phyloP scores from a whole-genome alignment of 1,140 invertebrate genomes.

The Drosophila repleta region DNA sequence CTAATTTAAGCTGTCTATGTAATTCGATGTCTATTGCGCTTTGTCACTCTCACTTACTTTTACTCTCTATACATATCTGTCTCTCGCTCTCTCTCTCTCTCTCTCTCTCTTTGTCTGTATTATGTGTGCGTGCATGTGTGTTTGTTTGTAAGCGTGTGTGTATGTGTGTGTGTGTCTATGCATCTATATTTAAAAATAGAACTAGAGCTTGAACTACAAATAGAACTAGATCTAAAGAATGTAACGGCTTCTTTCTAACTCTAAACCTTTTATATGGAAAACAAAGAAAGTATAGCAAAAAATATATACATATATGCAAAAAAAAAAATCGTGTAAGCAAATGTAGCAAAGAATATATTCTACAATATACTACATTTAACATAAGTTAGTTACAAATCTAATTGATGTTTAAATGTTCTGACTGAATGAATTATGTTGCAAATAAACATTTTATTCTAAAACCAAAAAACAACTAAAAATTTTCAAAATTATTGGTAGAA shows the following conservation, averaged over 20 bases:
- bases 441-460: conserved; percentile 73
- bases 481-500: conserved; percentile 3
- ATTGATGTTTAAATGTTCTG: conserved; percentile 77
- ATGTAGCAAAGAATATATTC: conserved; percentile 10
- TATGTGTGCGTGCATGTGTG: conserved; percentile 45
- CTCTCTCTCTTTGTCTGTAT: conserved; percentile 49
- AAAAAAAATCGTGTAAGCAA: conserved; percentile 31
- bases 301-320: background rate
- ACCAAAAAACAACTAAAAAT: conserved; percentile 23
- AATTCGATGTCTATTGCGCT: conserved; percentile 5
- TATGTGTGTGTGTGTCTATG: conserved; percentile 36
- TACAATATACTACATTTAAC: conserved; percentile 29
- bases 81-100: conserved; percentile 38
- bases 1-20: conserved; percentile 53
- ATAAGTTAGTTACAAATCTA: conserved; percentile 72
- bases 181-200: conserved; percentile 38
- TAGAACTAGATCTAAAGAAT: conserved; percentile 40
- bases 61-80: conserved; percentile 22
- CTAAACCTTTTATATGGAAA: conserved; percentile 27
- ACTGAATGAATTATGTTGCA: conserved; percentile 78
- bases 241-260: conserved; percentile 45
- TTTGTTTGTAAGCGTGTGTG: conserved; percentile 40
- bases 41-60: conserved; percentile 18
- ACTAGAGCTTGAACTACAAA: conserved; percentile 44
- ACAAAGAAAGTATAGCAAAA: conserved; percentile 29